phyloP scores from a whole-genome alignment of 2,888 invertebrate genomes.

The Oscheius sp. region DNA sequence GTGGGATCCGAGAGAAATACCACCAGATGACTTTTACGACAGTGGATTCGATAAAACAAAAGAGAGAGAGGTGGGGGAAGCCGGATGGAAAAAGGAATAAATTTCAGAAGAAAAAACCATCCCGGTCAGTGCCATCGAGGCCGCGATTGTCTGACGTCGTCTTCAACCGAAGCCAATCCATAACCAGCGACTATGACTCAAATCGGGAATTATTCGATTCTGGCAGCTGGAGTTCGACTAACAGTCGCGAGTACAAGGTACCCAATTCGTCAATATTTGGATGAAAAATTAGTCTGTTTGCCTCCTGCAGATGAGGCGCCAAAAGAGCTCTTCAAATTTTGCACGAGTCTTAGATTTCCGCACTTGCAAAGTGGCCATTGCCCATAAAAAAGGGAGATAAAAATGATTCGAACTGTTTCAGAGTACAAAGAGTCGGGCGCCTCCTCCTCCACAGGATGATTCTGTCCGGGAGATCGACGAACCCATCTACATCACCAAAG shows the following conservation, averaged over 20 bases:
- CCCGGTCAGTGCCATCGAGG: slow-evolving; percentile 37
- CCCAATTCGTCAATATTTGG: slow-evolving; percentile 24
- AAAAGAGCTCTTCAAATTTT: slow-evolving; percentile 10
- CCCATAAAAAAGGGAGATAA: too few relatives aligned
- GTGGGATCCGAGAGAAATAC: slow-evolving; percentile 30
- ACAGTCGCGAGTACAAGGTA: slow-evolving; percentile 41
- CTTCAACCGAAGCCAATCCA: slow-evolving; percentile 60
- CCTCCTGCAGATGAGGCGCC: slow-evolving; percentile 25
- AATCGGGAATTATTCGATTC: slow-evolving; percentile 64
- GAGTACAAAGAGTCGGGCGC: slow-evolving; percentile 6
- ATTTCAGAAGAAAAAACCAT: slow-evolving; percentile 43
- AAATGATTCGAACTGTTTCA: background rate
- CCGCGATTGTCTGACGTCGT: slow-evolving; percentile 55
- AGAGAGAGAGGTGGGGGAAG: slow-evolving; percentile 30
- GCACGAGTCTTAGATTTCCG: slow-evolving; percentile 28
- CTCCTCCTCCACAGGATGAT: slow-evolving; percentile 3
- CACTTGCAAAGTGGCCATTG: background rate
- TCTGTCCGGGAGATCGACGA: background rate
- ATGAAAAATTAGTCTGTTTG: slow-evolving; percentile 23
- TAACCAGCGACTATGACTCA: slow-evolving; percentile 66
- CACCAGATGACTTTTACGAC: slow-evolving; percentile 36
- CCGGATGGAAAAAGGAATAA: background rate
- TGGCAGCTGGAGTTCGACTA: slow-evolving; percentile 65
- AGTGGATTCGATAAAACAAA: slow-evolving; percentile 35
- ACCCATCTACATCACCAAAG: slow-evolving; percentile 9